These are phyloP conservation scores for Thalpophila matura DNA, from an alignment of 2,888 invertebrate species.

Conservation along the genomic window DNA sequence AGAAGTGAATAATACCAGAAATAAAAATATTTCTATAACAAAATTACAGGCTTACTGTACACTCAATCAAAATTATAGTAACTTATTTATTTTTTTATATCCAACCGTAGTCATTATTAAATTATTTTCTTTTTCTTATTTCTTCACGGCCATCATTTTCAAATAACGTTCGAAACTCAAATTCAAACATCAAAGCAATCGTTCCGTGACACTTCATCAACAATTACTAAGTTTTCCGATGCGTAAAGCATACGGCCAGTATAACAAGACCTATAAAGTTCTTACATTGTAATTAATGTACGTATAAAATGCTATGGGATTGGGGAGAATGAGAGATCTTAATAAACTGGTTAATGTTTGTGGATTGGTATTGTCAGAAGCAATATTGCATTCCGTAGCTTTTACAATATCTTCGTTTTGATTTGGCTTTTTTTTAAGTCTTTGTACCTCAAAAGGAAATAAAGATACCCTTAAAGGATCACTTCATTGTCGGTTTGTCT, in stretches of 20 bases:
- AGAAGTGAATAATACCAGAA: no score
- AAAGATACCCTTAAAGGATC: no score
- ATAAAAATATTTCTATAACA: no score
- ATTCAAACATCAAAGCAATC: conserved; percentile 63
- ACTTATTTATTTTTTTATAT: conserved; percentile 1
- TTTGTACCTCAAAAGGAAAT: no score
- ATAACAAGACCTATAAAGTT: conserved; percentile 50
- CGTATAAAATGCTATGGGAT: neutral
- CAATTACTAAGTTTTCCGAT: conserved; percentile 67
- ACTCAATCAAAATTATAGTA: conserved; percentile 12
- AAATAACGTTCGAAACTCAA: conserved; percentile 65
- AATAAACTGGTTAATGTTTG: conserved; percentile 36
- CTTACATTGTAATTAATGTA: conserved; percentile 38
- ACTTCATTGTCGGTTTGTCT: no score
- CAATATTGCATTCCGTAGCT: conserved; percentile 40
- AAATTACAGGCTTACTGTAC: no score
- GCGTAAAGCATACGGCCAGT: conserved; percentile 63
- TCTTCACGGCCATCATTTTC: conserved; percentile 52
- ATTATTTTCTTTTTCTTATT: conserved; percentile 13
- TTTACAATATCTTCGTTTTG: conserved; percentile 15
- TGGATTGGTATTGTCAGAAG: conserved; percentile 51
- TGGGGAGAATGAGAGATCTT: conserved; percentile 43
- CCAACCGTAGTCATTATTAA: conserved; percentile 6
- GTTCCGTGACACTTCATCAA: conserved; percentile 67
- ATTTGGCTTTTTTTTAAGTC: neutral